These are phyloP conservation scores for Sinonovacula constricta DNA, from an alignment of 1,140 invertebrate species.

Conservation along the genomic window DNA sequence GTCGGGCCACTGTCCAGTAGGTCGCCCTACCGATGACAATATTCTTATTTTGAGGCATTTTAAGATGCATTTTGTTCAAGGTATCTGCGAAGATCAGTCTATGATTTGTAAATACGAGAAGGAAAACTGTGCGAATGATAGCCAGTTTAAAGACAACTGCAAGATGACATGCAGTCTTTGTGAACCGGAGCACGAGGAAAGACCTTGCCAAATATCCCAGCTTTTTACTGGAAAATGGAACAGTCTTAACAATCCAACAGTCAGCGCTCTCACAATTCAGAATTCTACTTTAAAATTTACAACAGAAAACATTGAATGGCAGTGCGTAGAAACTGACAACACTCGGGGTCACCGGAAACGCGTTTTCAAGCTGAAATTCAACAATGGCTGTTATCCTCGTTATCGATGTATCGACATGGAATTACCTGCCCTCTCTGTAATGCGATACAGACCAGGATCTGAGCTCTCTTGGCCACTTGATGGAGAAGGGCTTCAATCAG, in stretches of 20 bases:
- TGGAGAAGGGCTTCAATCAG: constrained; percentile 26
- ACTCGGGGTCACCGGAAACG: background rate
- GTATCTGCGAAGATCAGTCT: constrained; percentile 47
- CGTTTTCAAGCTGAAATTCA: constrained; percentile 44
- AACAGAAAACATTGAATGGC: constrained; percentile 22
- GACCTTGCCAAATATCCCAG: constrained; percentile 19
- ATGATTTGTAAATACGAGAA: constrained; percentile 41
- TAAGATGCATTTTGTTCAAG: constrained; percentile 43
- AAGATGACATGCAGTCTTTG: constrained; percentile 44
- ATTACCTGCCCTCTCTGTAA: constrained; percentile 34
- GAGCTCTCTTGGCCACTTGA: constrained; percentile 48
- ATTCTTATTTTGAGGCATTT: constrained; percentile 47
- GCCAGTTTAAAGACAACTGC: constrained; percentile 24
- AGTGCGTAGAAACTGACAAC: constrained; percentile 27
- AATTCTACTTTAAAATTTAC: constrained; percentile 21
- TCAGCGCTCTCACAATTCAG: constrained; percentile 24
- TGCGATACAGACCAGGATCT: constrained; percentile 43
- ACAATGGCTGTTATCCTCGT: constrained; percentile 53
- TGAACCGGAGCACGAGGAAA: constrained; percentile 46
- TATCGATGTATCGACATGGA: constrained; percentile 52
- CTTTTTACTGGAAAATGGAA: constrained; percentile 33
- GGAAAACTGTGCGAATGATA: constrained; percentile 5
- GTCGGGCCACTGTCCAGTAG: constrained; percentile 29
- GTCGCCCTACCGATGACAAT: constrained; percentile 13
- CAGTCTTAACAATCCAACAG: constrained; percentile 17